Conservation (phyloP, 2,113 vertebrate genomes). For the Paramisgurnus dabryanus region DNA sequence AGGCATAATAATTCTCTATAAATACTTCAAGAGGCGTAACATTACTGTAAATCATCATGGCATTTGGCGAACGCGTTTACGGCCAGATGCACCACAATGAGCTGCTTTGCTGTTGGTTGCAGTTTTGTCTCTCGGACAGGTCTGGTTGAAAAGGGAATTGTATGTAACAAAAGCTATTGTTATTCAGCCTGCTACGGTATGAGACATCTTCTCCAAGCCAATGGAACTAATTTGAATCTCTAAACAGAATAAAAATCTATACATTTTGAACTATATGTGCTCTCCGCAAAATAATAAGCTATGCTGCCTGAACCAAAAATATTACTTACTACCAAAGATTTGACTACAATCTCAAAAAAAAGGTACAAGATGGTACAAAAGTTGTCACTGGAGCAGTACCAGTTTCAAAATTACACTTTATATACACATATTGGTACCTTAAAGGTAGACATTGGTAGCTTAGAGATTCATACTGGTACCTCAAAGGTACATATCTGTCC, state of each 20-base stretch:
- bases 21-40: background rate
- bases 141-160: background rate
- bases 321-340: too few relatives aligned
- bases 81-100: background rate
- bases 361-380: too few relatives aligned
- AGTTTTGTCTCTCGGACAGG: background rate
- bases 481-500: too few relatives aligned
- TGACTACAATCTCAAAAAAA: too few relatives aligned
- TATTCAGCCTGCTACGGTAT: background rate
- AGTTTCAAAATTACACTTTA: too few relatives aligned
- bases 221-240: constrained; percentile 16
- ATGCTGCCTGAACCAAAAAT: background rate
- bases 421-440: too few relatives aligned
- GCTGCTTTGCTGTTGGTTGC: background rate
- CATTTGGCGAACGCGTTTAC: background rate
- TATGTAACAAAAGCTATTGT: background rate
- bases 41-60: constrained; percentile 25
- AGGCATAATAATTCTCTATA: constrained; percentile 22
- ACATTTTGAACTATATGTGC: background rate
- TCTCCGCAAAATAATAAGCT: background rate
- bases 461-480: too few relatives aligned
- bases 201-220: background rate
- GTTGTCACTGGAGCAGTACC: too few relatives aligned
- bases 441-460: too few relatives aligned
- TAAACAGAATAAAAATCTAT: constrained; percentile 2